Evolutionary conservation across 2,797 vertebrate genomes (phyloP), one percentile per base, ranked within the genome.

Genomic region (Anguilla megastoma): DNA sequence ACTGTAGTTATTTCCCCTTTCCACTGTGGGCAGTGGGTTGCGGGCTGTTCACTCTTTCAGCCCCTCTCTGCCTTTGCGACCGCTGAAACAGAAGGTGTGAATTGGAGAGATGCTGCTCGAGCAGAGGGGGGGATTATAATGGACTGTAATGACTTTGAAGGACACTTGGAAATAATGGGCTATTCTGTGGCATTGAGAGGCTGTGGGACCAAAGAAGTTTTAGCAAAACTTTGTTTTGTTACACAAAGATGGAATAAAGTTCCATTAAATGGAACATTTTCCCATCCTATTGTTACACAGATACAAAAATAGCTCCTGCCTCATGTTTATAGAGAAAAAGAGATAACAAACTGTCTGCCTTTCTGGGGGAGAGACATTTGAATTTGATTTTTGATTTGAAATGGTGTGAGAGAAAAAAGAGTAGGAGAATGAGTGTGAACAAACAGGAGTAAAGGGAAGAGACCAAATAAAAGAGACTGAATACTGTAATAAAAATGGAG

Each of bases 391-490:
- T 18, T 1, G 18, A 14, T 45, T 41, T 45, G 63, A 66, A 24
- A n/a, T n/a, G 0, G 5, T 9, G 6, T 9, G 63, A n/a, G 63
- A 69, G 63, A 69, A 8, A 24, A 45, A 24, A 41, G 21, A 48
- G 79, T 48, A 33, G 33, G 71, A 1, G 33, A 76, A 76, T 36
- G 33, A 76, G 18, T 50, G 74, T 41, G 36, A 79, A 63, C 0
- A 24, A 33, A 0, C 33, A 82, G 80, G 89, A 84, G 89, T 80
- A 84, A 89, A 85, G 63, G 56, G 76, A 91, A 88, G 84, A 88
- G 69, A 8, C 36, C 88, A 69, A 86, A 41, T 21, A 14, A 12
- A 8, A 56, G 21, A 84, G 48, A 18, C 12, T 1, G 83, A 27
- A 27, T n/a, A 16, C 0, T n/a, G 83, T 5, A 18, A 27, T n/a